phyloP scores from a whole-genome alignment of 2,113 vertebrate genomes.

The Eulacestoma nigropectus region DNA sequence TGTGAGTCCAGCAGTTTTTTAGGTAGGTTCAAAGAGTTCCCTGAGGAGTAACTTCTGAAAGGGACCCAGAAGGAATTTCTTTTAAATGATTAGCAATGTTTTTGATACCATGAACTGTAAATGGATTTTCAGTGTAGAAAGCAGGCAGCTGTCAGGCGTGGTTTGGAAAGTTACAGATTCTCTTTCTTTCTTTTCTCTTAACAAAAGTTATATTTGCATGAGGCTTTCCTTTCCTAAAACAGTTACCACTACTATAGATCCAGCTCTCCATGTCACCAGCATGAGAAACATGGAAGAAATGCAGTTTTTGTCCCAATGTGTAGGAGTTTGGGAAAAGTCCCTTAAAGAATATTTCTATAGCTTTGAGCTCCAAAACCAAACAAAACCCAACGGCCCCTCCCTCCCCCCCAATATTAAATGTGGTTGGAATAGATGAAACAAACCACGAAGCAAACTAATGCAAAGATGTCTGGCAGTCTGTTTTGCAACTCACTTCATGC shows the following conservation, averaged over 20 bases:
- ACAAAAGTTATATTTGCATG: neutral
- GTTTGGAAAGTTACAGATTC: neutral
- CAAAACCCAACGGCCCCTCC: neutral
- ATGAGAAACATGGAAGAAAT: neutral
- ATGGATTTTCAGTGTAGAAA: neutral
- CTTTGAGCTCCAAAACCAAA: neutral
- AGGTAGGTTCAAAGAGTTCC: neutral
- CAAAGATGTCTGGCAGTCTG: neutral
- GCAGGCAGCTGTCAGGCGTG: neutral
- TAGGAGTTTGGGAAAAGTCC: neutral
- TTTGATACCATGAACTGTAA: neutral
- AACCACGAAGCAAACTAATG: neutral
- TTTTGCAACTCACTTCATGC: neutral
- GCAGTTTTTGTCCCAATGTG: neutral
- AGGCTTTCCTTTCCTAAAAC: neutral
- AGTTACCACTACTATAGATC: neutral
- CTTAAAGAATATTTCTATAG: neutral
- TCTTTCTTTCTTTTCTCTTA: too few relatives aligned
- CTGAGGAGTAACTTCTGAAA: neutral
- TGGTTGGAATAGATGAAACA: neutral
- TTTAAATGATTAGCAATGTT: neutral
- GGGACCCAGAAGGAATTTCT: neutral
- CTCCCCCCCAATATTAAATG: neutral
- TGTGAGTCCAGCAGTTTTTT: neutral
- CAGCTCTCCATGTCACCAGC: neutral